These are phyloP conservation scores for Rhineura floridana DNA, from an alignment of 2,113 vertebrate species.

Conservation along the genomic window DNA sequence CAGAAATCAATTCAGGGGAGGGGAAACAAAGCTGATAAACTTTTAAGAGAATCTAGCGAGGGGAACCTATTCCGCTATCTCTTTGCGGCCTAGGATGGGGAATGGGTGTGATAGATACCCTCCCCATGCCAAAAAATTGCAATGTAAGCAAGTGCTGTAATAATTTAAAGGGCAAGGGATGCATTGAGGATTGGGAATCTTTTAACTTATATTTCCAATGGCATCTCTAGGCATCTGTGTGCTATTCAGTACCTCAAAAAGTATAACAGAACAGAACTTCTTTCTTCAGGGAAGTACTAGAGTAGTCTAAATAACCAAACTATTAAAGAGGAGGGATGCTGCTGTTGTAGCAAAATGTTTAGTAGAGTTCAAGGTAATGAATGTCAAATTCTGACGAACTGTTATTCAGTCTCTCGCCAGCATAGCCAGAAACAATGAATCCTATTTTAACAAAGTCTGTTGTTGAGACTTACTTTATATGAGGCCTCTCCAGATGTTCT, in stretches of 20 bases:
- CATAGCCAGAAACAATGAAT: not conserved
- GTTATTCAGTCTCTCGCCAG: not conserved
- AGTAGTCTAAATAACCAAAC: not conserved
- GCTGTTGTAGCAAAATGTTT: not conserved
- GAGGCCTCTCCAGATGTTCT: too few relatives aligned
- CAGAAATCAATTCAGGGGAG: not conserved
- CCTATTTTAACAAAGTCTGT: not conserved
- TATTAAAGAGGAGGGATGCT: too few relatives aligned
- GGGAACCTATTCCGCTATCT: not conserved
- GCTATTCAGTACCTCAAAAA: not conserved
- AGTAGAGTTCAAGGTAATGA: not conserved
- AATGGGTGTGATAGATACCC: not conserved
- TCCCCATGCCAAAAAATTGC: not conserved
- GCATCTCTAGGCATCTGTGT: not conserved
- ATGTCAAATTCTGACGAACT: not conserved
- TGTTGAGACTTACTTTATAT: not conserved
- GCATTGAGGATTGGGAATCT: not conserved
- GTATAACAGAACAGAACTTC: not conserved
- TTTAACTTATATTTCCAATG: not conserved
- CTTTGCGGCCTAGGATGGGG: not conserved
- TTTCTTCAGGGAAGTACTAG: not conserved
- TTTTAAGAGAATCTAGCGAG: slow-evolving; percentile 10
- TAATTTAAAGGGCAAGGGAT: not conserved
- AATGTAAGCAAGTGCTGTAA: not conserved
- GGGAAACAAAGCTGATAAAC: not conserved